Conservation (phyloP, 2,113 vertebrate species). For the Furnarius figulus region DNA sequence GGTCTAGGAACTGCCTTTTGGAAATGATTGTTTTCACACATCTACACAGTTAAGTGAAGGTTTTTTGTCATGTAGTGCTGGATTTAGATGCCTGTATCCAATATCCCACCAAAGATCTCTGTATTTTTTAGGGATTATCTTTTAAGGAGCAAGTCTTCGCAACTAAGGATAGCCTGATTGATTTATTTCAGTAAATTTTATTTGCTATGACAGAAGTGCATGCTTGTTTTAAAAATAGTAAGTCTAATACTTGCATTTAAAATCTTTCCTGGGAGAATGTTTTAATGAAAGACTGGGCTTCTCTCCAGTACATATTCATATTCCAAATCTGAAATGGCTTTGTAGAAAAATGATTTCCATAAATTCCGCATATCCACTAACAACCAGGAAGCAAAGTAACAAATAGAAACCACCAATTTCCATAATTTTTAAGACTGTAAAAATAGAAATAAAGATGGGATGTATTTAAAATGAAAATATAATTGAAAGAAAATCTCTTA, state of each 20-base stretch:
- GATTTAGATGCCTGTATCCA: neutral
- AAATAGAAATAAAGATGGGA: neutral
- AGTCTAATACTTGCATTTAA: neutral
- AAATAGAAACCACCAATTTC: neutral
- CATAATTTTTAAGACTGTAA: neutral
- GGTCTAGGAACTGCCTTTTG: neutral
- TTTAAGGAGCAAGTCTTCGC: neutral
- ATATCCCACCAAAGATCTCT: neutral
- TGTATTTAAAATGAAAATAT: neutral
- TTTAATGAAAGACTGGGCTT: neutral
- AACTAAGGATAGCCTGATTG: neutral
- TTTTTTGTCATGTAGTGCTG: neutral
- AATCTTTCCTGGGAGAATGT: neutral
- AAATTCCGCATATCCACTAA: neutral
- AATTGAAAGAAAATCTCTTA: neutral
- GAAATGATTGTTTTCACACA: neutral
- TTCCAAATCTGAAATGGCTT: neutral
- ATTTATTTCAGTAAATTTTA: neutral
- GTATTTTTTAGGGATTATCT: neutral
- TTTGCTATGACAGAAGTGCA: neutral
- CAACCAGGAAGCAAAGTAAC: neutral
- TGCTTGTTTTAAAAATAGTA: neutral
- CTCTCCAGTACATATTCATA: neutral
- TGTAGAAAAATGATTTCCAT: neutral
- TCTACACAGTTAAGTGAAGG: neutral